Evolutionary conservation across 2,113 vertebrate species (phyloP).

Genomic region (Microcebus griseorufus): DNA sequence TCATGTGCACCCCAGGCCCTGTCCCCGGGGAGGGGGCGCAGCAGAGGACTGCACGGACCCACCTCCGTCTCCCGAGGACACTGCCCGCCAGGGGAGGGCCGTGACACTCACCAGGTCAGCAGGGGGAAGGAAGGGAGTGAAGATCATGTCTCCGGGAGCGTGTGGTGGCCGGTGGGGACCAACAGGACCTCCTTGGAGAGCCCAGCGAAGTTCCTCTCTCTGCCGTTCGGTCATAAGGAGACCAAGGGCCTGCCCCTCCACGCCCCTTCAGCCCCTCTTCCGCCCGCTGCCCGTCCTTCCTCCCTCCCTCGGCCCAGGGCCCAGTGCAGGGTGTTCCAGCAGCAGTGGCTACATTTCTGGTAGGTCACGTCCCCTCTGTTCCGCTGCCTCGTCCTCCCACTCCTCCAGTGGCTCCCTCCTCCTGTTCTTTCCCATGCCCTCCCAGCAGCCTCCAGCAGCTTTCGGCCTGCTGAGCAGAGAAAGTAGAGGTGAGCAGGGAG

Average conservation of each 20-base stretch:
- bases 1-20: no score
- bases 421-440: neutral
- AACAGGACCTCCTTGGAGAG: neutral
- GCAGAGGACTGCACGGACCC: neutral
- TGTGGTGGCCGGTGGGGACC: neutral
- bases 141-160: neutral
- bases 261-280: neutral
- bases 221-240: neutral
- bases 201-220: neutral
- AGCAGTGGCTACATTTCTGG: conserved; percentile 57
- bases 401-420: neutral
- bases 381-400: neutral
- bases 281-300: neutral
- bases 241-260: neutral
- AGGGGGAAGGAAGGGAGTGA: neutral
- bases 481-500: neutral
- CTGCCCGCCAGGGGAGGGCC: neutral
- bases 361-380: neutral
- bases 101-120: neutral
- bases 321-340: neutral
- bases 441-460: neutral
- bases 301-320: neutral
- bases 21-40: neutral
- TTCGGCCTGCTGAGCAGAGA: neutral
- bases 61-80: neutral